A percentile compares a stretch with the other conserved stretches of the same genome.
Conservation (phyloP, 2,888 invertebrate species). For the Lapara coniferarum region DNA sequence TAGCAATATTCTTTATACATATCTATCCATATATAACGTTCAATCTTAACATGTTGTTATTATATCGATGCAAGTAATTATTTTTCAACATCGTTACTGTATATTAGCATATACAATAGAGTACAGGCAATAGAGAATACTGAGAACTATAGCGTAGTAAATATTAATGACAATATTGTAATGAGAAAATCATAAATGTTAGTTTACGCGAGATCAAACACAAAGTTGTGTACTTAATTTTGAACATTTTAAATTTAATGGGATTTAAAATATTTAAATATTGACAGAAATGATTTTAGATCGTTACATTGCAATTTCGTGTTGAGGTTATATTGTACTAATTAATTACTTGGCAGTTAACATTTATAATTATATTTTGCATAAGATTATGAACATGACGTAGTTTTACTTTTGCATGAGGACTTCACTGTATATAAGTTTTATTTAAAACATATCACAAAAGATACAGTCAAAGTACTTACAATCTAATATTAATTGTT, state of each 20-base stretch:
- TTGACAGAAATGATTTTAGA: not conserved
- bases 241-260: not conserved
- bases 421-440: no score
- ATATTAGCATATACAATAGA: constrained; percentile 1
- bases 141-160: not conserved
- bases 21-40: not conserved
- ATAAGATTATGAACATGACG: no score
- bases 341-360: no score
- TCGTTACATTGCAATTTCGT: not conserved
- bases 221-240: constrained; percentile 12
- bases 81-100: not conserved
- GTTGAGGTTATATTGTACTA: not conserved
- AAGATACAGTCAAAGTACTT: no score
- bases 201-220: constrained; percentile 5
- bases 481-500: no score
- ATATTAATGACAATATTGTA: not conserved
- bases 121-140: not conserved
- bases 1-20: no score
- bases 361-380: no score
- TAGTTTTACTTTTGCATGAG: no score
- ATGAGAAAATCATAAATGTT: constrained; percentile 7
- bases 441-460: no score
- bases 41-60: not conserved
- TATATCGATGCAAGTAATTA: constrained; percentile 10
- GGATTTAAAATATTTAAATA: not conserved